Base-by-base conservation (phyloP, 2,888 invertebrate species). In the Monochamus alternatus region DNA sequence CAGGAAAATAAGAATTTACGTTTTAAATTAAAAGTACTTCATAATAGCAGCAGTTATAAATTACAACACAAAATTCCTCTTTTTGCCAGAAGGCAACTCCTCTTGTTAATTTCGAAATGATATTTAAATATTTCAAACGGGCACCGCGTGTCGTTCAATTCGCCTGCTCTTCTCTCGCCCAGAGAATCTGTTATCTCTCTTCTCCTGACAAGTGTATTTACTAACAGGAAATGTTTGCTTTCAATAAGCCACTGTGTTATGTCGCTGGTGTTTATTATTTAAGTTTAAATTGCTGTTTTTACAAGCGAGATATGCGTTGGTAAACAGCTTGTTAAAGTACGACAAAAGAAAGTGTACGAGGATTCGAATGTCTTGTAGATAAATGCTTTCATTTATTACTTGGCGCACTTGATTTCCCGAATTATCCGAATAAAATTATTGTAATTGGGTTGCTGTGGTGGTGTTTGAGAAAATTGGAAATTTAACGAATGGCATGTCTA, bases 221-320 rank as follows among this genome's bases (percentile, higher is more conserved):
- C 65, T 47, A 65, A 65, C 65, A 65, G 65, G 65, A 65, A 65
- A 65, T 65, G 51, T 65, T 65, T 65, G 65, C 51, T 65, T 65
- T 65, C 65, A 65, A 9, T 51, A 31, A 52, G 65, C 65, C 47
- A 52, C 65, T 65, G 51, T 32, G 65, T 47, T 51, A 65, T 65
- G 31, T 65, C 65, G 30, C 30, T 22, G 22, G 30, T 65, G 51
- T 65, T 65, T 65, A 65, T 65, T 65, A 65, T 52, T 65, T 47
- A 5, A 30, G 65, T 51, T 51, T 30, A 65, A n/a, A 4, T 65
- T 10, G 51, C 9, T 65, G 31, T 52, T 10, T 31, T 51, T 14
- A 55, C 55, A 55, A 55, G 55, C 1, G 22, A 55, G 55, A 55
- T 55, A 22, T 14, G 47, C 10, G 9, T 47, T 47, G 12, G 47